Conservation (phyloP, 2,888 invertebrate species). For the Cryptocheilus praepositus region DNA sequence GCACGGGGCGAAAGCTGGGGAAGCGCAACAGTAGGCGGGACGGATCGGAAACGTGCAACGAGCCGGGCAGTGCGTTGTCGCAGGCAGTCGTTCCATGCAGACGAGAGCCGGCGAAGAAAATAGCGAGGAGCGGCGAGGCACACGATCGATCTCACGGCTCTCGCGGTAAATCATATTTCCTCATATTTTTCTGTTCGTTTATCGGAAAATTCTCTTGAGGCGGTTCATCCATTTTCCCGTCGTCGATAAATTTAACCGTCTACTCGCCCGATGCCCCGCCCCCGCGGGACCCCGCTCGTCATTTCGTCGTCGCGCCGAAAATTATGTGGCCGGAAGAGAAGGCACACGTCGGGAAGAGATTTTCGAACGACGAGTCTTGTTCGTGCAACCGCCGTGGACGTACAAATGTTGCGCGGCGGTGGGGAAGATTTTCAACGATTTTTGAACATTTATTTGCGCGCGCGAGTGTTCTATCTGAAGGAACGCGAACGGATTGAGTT, state of each 20-base stretch:
- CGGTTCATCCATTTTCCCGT: conserved; percentile 34
- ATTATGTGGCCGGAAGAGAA: background rate
- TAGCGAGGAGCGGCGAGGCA: background rate
- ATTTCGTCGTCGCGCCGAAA: conserved; percentile 5
- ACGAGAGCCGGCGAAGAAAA: background rate
- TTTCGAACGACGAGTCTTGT: background rate
- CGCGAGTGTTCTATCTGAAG: too few relatives aligned
- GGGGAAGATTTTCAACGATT: too few relatives aligned
- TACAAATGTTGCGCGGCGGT: too few relatives aligned
- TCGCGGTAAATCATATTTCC: conserved; percentile 36
- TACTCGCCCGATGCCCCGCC: too few relatives aligned
- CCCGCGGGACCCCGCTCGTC: conserved; percentile 6
- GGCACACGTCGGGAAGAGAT: conserved; percentile 5
- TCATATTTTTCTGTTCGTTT: conserved; percentile 38
- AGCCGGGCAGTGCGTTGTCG: too few relatives aligned
- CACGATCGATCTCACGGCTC: conserved; percentile 2
- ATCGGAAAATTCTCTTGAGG: conserved; percentile 40
- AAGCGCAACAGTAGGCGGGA: too few relatives aligned
- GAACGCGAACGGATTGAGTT: too few relatives aligned
- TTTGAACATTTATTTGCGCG: too few relatives aligned
- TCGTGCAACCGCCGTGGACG: too few relatives aligned
- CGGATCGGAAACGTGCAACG: too few relatives aligned
- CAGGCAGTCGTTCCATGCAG: too few relatives aligned
- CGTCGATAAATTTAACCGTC: conserved; percentile 35
- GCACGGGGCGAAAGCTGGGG: too few relatives aligned